Conservation (phyloP, 2,113 vertebrate species). For the Phalacrocorax brasilianus region DNA sequence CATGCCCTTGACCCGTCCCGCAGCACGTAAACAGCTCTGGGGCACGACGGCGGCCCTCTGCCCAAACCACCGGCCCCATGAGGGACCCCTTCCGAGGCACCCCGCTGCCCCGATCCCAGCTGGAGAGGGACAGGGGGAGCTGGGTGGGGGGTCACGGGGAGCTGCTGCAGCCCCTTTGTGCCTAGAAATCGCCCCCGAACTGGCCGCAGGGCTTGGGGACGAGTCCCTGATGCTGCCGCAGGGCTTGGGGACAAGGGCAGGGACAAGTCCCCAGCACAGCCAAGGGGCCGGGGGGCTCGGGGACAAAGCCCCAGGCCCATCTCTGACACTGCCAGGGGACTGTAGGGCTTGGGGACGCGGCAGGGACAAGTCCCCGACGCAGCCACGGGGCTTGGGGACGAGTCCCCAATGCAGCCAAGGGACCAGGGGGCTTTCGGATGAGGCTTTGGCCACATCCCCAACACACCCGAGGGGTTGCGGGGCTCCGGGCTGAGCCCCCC, state of each 20-base stretch:
- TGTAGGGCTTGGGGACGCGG: background rate
- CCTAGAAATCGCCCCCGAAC: background rate
- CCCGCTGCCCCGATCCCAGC: fast-evolving
- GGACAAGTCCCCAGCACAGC: too few relatives aligned
- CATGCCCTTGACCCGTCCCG: background rate
- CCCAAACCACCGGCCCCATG: background rate
- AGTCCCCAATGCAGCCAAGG: background rate
- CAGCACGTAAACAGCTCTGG: background rate
- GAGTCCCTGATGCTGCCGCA: too few relatives aligned
- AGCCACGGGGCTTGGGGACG: background rate
- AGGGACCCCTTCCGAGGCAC: background rate
- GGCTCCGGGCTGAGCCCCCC: background rate
- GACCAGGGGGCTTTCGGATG: background rate
- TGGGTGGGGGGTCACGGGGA: background rate
- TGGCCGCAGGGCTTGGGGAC: background rate
- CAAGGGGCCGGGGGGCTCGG: too few relatives aligned
- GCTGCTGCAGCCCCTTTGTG: too few relatives aligned
- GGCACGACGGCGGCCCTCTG: background rate
- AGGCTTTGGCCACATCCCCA: background rate
- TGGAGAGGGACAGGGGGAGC: background rate
- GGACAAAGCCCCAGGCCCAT: too few relatives aligned
- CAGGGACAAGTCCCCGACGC: too few relatives aligned
- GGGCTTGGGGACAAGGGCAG: background rate
- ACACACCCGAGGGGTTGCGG: too few relatives aligned
- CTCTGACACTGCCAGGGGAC: too few relatives aligned